Base-by-base conservation (phyloP, 2,888 invertebrate species). In the Acleris holmiana region DNA sequence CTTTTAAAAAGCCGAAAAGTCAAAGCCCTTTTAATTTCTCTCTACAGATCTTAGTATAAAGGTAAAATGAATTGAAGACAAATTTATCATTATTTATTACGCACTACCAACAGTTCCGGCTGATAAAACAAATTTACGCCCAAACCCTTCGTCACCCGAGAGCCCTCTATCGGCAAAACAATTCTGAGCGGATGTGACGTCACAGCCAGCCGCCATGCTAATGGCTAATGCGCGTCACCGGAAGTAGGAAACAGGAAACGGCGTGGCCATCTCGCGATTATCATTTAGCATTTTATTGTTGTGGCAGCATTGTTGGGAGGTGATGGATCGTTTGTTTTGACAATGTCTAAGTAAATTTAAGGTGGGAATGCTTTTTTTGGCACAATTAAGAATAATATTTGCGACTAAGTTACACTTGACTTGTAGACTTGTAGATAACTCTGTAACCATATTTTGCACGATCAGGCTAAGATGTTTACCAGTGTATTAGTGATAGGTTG, bases 141-240 rank as follows among this genome's bases (percentile, higher is more conserved):
- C 23, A 55, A 55, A 55, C 55, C 55, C 55, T 55, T 55, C 49
- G 49, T 13, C 55, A 44, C 40, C 41, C 21, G n/a, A 54, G 54
- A 21, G 48, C 51, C 41, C 56, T 60, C 61, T 44, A 55, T 61
- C 40, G 57, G 29, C 59, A 25, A 54, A 61, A 61, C 66, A 66
- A 54, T 67, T 66, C 57, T 58, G 69, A 61, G 74, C 84, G 86
- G 88, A 84, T 71, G 82, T 88, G 87, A 88, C 88, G 88, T 88
- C 86, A 86, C 73, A 78, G 74, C 71, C 80, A 78, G 84, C 81
- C 79, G 83, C 84, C 84, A 83, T 87, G 85, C 88, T 91, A 91
- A 91, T 91, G 90, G 91, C 85, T 85, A 86, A 89, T 88, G 90
- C 89, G 85, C 90, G 91, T 91, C 83, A 76, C 86, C 86, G 91